These are phyloP conservation scores for cattle (Bos taurus) DNA, from an alignment of 2,113 vertebrate species.

Conservation along the genomic window DNA sequence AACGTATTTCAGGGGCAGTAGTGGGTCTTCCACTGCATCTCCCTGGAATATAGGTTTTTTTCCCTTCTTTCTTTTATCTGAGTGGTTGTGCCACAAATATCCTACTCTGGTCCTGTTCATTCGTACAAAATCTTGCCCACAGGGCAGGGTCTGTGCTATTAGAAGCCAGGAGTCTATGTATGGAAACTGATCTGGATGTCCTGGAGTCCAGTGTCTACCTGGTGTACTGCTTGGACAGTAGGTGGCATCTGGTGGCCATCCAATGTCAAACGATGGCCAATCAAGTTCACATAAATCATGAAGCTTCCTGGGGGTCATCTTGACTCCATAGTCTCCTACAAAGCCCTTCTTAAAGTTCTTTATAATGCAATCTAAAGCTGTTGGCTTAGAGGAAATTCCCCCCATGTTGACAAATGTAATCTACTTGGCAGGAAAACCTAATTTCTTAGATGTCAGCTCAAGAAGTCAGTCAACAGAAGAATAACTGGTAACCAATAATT, in stretches of 20 bases:
- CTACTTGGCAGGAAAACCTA: neutral
- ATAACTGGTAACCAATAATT: neutral
- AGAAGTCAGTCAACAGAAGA: neutral
- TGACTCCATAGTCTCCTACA: neutral
- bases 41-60: neutral
- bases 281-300: neutral
- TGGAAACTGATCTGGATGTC: neutral
- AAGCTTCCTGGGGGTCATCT: neutral
- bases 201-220: neutral
- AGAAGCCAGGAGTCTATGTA: neutral
- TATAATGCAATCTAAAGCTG: neutral
- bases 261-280: neutral
- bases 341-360: neutral
- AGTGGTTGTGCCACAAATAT: neutral
- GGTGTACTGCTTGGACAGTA: neutral
- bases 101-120: neutral
- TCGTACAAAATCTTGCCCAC: fast-evolving
- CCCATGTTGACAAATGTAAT: neutral
- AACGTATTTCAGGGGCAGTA: fast-evolving
- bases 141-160: neutral
- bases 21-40: neutral
- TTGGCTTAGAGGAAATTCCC: neutral
- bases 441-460: neutral
- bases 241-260: fast-evolving
- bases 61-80: neutral